Conservation (phyloP, 1,140 invertebrate genomes). For the Microplitis mediator region DNA sequence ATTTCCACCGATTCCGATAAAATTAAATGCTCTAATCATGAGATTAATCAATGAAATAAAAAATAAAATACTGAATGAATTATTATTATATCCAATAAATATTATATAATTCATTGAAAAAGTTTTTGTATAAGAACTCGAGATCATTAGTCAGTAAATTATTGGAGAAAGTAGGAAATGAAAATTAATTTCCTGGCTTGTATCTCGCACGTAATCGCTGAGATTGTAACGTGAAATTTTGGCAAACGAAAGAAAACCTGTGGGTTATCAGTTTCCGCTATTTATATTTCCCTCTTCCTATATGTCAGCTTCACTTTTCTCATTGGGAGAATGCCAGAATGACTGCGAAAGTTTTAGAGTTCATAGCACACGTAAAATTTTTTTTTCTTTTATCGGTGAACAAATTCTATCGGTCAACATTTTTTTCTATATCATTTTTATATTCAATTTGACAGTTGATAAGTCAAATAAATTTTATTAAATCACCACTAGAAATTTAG, state of each 20-base stretch:
- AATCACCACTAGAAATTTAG: no score
- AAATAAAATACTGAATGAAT: no score
- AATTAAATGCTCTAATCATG: no score
- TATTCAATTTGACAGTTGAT: no score
- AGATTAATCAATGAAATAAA: no score
- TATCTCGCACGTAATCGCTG: background rate
- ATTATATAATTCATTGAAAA: no score
- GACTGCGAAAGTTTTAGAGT: constrained; percentile 28
- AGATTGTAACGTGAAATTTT: background rate
- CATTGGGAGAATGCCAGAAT: constrained; percentile 31
- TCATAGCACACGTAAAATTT: background rate
- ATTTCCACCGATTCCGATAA: no score
- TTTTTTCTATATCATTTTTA: background rate
- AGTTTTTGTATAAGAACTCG: no score
- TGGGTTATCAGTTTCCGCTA: constrained; percentile 14
- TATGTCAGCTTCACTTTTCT: constrained; percentile 14
- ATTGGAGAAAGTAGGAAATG: background rate
- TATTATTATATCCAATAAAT: no score
- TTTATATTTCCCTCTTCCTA: background rate
- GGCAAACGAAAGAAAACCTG: constrained; percentile 16
- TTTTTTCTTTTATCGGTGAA: background rate
- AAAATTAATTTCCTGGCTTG: constrained; percentile 1
- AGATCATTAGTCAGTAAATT: background rate
- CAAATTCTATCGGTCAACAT: background rate
- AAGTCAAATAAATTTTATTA: no score